Evolutionary conservation across 2,888 invertebrate species (phyloP), one percentile per base, ranked within the genome.

Genomic region (Clusia tigrina): DNA sequence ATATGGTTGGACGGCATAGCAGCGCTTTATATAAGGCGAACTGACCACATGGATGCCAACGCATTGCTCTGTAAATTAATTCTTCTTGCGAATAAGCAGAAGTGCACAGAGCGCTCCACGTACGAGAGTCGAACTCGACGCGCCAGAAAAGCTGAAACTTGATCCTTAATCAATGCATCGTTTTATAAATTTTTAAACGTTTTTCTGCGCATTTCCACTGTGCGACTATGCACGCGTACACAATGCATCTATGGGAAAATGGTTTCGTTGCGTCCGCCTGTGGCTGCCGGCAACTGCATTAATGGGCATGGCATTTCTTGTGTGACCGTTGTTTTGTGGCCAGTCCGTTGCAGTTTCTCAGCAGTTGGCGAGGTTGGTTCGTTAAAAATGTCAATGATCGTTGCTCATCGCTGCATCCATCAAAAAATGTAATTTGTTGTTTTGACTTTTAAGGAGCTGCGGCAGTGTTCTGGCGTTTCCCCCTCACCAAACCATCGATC

Each of bases 191-290:
- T 18, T 22, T 48, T 48, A 2, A 48, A 15, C 48, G 48, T 48
- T 48, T 48, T 48, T 48, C 22, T 48, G 2, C 15, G 20, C 48
- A 22, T 15, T 42, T 3, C 15, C 42, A 17, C 42, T 6, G 9
- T 42, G 42, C n/a, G 9, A 12, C 32, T 9, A 32, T 9, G 32
- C 32, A 12, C 32, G 12, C n/a, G 10, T 42, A 42, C 42, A 15
- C n/a, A n/a, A n/a, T n/a, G n/a, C 42, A 42, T 42, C 42, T 42
- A 42, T 42, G 42, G 42, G 42, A 42, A 42, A 42, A 42, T 42
- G n/a, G 42, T 42, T 42, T 5, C 42, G 42, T 42, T 42, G 10
- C 42, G 10, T 42, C 2, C n/a, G 42, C 32, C 12, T 32, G 32
- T 32, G 32, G 32, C 12, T 32, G 32, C 5, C 12, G 32, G 5